Percentiles rank a stretch among this genome's conserved stretches.
These are phyloP conservation scores for Leucoraja ocellata DNA, from an alignment of 2,797 vertebrate genomes.

Conservation along the genomic window DNA sequence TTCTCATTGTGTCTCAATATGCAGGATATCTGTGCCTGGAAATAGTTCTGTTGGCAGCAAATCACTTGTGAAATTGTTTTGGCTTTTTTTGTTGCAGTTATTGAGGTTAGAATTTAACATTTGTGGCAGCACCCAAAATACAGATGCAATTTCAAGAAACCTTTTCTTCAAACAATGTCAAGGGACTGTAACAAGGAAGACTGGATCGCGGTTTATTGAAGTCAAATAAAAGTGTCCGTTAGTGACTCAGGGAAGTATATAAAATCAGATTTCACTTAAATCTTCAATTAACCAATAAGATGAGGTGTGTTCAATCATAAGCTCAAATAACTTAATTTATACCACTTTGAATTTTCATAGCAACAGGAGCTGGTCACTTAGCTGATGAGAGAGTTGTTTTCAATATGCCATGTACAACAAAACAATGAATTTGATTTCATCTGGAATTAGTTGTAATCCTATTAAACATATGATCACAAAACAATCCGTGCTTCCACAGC, in stretches of 20 bases:
- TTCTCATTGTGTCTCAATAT: slow-evolving; percentile 25
- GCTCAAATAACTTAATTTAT: not conserved
- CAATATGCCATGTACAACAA: not conserved
- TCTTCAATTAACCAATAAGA: not conserved
- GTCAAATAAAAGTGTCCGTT: not conserved
- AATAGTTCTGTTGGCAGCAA: slow-evolving; percentile 9
- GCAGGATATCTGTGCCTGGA: not conserved
- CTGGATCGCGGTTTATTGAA: not conserved
- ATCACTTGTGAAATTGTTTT: slow-evolving; percentile 25
- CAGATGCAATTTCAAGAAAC: not conserved
- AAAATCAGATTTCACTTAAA: not conserved
- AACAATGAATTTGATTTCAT: not conserved
- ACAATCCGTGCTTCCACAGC: not conserved
- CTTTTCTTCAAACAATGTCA: slow-evolving; percentile 9
- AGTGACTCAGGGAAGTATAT: not conserved
- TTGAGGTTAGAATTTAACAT: slow-evolving; percentile 4
- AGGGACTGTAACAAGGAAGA: not conserved
- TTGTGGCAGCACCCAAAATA: not conserved
- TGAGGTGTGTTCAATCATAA: not conserved
- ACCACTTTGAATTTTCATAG: not conserved
- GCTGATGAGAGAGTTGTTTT: not conserved
- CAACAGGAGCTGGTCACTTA: not conserved
- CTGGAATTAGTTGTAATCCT: not conserved
- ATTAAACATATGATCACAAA: not conserved
- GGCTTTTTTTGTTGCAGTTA: not conserved